Base-by-base conservation (phyloP, 1,140 invertebrate species). In the Drosophila eugracilis region DNA sequence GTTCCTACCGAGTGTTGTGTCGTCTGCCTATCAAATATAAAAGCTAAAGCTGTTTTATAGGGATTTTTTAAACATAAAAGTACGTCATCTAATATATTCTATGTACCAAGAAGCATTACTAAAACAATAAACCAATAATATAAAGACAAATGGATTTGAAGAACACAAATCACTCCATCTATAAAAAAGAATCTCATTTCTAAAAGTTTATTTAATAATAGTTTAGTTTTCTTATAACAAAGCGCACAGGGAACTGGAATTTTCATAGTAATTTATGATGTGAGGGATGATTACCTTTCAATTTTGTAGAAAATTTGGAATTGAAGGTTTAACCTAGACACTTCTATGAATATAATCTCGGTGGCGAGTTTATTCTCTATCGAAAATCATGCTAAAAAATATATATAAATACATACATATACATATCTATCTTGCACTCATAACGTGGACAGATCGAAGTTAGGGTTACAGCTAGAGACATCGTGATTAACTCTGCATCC, bases 321-420 rank as follows among this genome's bases (percentile, higher is more conserved):
- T 52, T 41, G 67, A 66, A 39, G 10, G 10, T 28, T 39, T 66
- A 71, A 44, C 69, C 76, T 79, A 78, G 44, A 78, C 52, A 52
- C 48, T 42, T 71, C 19, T 59, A 84, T 78, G 72, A 71, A 84
- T 84, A 84, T 79, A 71, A 80, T 85, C 80, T 85, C 80, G 80
- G 80, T 85, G 80, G 76, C 80, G 80, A 84, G 80, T 79, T 79
- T 79, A 70, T 85, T 84, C 80, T 85, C 80, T 85, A 59, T 62
- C 17, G 63, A 78, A 83, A 76, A 45, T 58, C 32, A 63, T 60
- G 24, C 52, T 69, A 72, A 58, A 60, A 52, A 72, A 32, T 77
- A 65, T 71, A 65, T 71, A 77, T 37, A 72, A 52, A 52, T 63
- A 58, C 50, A 55, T 60, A 57, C 57, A 77, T 39, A 60, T 75